Base-by-base conservation (phyloP, 2,888 invertebrate species). In the Alviniconcha strummeri region DNA sequence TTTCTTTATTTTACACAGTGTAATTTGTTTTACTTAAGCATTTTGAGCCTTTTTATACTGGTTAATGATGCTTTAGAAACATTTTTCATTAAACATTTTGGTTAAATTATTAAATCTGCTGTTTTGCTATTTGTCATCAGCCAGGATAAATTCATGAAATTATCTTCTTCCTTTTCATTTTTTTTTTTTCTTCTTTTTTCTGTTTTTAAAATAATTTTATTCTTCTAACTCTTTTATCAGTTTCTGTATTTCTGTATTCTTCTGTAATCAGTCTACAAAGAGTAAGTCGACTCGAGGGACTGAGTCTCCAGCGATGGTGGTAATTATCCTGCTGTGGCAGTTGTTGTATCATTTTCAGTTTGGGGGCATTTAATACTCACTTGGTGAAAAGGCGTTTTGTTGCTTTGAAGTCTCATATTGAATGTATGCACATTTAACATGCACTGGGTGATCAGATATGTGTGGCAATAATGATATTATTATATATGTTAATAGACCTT, bases 261-360 rank as follows among this genome's bases (percentile, higher is more conserved):
- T 77, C 19, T 74, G 19, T 78, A 64, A 60, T 64, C 82, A 84
- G 84, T 82, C 84, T 5, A 64, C 78, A 77, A 85, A 85, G 80
- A 85, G 85, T 80, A 85, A 83, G 78, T 83, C 85, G 54, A 81
- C 83, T 11, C 78, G 57, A 36, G 83, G 69, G 1, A 71, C 83
- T n/a, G 83, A 57, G 13, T 83, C 83, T n/a, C 85, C 85, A 1
- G 57, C 55, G 36, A 67, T 72, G 60, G 77, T 54, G 83, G 83
- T 83, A 83, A 80, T n/a, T 75, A 56, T 67, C 52, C 13, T 75
- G 54, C 57, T 55, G 8, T 36, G 19, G 36, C 54, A 36, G 52
- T 80, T 52, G 64, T 64, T 9, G 17, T 13, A 9, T 76, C 13
- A 13, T 60, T 60, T 60, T 60, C 13, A 60, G 60, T 36, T 36